Conservation (phyloP, 2,888 invertebrate genomes). For the Apamea anceps region DNA sequence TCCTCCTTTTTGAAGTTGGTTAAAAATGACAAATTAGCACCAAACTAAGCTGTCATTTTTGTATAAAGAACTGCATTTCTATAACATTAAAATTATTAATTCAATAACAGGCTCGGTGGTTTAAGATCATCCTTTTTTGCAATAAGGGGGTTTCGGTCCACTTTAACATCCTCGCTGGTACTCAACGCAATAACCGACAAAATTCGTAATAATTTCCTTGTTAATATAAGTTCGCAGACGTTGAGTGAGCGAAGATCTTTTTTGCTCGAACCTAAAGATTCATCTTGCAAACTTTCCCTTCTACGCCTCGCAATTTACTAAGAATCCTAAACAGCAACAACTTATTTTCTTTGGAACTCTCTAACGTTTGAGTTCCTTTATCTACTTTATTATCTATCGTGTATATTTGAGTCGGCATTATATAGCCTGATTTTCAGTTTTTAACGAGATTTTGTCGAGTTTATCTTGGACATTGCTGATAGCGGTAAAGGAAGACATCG, state of each 20-base stretch:
- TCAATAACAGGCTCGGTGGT: too few species aligned
- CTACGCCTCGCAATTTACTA: constrained; percentile 47
- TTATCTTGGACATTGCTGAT: neutral
- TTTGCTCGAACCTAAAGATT: constrained; percentile 48
- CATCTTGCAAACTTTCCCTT: constrained; percentile 42
- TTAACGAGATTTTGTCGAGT: constrained; percentile 4
- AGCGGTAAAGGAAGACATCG: neutral
- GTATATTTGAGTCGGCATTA: constrained; percentile 29
- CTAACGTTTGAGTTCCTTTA: constrained; percentile 33
- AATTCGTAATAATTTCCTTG: constrained; percentile 64
- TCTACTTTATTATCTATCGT: constrained; percentile 30
- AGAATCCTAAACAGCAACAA: constrained; percentile 60
- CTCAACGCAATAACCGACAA: constrained; percentile 48
- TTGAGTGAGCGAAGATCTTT: constrained; percentile 57
- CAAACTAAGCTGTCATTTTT: too few species aligned
- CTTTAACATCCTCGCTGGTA: neutral
- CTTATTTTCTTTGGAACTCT: constrained; percentile 49
- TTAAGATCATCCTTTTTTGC: neutral
- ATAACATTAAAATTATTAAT: too few species aligned
- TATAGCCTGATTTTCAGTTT: neutral
- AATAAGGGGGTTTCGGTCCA: neutral
- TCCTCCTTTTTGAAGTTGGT: too few species aligned
- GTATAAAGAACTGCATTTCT: too few species aligned
- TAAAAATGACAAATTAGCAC: too few species aligned
- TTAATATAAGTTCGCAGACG: constrained; percentile 59